These are phyloP conservation scores for Sebastes iracundus DNA, from an alignment of 2,797 vertebrate genomes.

Conservation along the genomic window DNA sequence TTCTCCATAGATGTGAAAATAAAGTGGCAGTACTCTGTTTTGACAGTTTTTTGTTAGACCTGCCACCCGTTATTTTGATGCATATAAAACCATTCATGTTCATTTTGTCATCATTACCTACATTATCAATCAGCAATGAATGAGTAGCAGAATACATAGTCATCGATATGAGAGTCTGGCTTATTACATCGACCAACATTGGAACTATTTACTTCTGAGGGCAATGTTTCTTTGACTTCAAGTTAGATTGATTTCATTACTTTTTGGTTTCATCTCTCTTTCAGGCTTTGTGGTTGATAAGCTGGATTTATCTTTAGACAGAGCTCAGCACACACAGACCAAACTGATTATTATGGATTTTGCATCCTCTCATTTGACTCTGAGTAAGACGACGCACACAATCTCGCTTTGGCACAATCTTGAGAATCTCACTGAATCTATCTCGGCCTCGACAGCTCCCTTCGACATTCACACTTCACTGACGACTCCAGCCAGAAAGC, in stretches of 20 bases:
- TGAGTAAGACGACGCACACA: not conserved
- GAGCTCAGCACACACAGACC: not conserved
- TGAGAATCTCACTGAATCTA: not conserved
- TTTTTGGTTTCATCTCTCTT: not conserved
- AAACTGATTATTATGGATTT: not conserved
- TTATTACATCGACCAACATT: not conserved
- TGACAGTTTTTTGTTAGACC: too few relatives aligned
- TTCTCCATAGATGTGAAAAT: not conserved
- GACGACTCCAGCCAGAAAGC: not conserved
- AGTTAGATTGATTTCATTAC: not conserved
- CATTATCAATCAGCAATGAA: not conserved
- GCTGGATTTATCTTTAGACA: not conserved
- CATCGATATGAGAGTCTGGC: not conserved
- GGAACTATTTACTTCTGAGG: not conserved
- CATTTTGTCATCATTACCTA: not conserved
- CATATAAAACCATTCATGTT: not conserved
- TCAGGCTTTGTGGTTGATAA: not conserved
- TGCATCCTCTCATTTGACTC: not conserved
- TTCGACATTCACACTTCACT: slow-evolving; percentile 27
- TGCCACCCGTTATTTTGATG: not conserved
- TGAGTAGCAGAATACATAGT: not conserved
- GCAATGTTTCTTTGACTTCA: not conserved
- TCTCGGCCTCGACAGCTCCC: slow-evolving; percentile 3
- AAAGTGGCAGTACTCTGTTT: not conserved
- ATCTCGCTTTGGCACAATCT: not conserved